Evolutionary conservation across 1,140 invertebrate species (phyloP).

Genomic region (Drosophila triauraria): DNA sequence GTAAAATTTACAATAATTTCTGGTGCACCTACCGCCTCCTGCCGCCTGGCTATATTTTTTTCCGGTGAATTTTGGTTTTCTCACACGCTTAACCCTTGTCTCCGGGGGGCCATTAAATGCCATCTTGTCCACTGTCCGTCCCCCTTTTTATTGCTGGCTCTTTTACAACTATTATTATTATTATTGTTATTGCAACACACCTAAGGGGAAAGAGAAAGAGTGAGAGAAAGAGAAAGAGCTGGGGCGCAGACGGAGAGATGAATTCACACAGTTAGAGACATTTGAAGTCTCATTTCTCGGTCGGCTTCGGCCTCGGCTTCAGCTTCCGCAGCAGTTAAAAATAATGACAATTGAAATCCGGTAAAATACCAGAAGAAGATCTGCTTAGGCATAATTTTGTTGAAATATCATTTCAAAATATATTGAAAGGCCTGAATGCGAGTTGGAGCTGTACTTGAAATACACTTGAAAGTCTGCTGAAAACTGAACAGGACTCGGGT

Average conservation of each 20-base stretch:
- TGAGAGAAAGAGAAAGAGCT: constrained; percentile 2
- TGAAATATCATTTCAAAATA: constrained; percentile 48
- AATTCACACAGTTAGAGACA: constrained; percentile 60
- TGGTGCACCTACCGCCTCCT: constrained; percentile 32
- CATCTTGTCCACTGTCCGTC: constrained; percentile 48
- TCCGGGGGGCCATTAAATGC: constrained; percentile 77
- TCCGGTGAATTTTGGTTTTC: constrained; percentile 53
- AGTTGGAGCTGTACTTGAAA: constrained; percentile 8
- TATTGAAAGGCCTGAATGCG: constrained; percentile 5
- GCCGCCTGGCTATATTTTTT: constrained; percentile 9
- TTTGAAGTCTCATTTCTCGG: constrained; percentile 55
- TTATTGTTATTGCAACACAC: constrained; percentile 64
- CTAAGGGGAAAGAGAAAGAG: constrained; percentile 10
- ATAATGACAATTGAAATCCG: constrained; percentile 78
- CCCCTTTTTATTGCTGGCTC: constrained; percentile 37
- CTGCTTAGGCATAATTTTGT: constrained; percentile 48
- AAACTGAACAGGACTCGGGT: neutral
- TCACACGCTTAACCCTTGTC: constrained; percentile 65
- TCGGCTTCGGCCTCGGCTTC: constrained; percentile 52
- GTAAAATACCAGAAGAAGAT: constrained; percentile 32
- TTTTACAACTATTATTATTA: constrained; percentile 55
- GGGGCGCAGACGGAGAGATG: neutral
- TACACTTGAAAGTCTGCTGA: constrained; percentile 15
- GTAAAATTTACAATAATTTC: constrained; percentile 82
- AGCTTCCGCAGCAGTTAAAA: constrained; percentile 79